Conservation (phyloP, 2,797 vertebrate species). For the Sebastes diaconus region DNA sequence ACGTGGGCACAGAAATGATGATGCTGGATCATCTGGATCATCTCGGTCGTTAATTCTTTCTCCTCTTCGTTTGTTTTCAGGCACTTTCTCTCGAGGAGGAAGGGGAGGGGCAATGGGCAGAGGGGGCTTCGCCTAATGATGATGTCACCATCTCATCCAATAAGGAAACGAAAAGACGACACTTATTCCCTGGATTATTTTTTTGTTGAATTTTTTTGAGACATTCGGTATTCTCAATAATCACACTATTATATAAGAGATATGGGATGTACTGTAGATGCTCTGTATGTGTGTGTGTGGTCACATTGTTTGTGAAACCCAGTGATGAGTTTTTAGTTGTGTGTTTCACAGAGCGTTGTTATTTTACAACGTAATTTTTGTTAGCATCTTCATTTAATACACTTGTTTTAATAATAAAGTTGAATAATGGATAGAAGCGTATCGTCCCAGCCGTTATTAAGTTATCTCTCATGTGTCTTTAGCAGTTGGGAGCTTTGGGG, state of each 20-base stretch:
- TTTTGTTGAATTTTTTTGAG: not conserved
- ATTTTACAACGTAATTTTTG: not conserved
- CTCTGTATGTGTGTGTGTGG: not conserved
- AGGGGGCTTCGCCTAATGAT: conserved; percentile 46
- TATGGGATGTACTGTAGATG: not conserved
- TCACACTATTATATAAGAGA: not conserved
- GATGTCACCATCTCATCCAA: conserved; percentile 2
- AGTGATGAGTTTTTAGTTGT: not conserved
- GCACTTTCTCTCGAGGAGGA: conserved; percentile 58
- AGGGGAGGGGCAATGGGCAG: conserved; percentile 65
- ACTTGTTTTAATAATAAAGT: conserved; percentile 66
- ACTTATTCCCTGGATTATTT: not conserved
- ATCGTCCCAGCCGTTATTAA: too few species aligned
- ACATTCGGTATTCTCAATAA: not conserved
- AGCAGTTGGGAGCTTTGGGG: too few species aligned
- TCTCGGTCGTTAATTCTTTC: not conserved
- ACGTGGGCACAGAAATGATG: not conserved
- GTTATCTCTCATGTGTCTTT: too few species aligned
- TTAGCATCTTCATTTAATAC: conserved; percentile 1
- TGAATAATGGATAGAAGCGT: not conserved
- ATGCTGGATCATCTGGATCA: not conserved
- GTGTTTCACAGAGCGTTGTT: conserved; percentile 11
- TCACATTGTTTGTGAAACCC: not conserved
- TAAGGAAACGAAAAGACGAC: not conserved
- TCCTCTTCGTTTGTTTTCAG: conserved; percentile 29